These are phyloP conservation scores for Gallinago solitaria DNA, from an alignment of 2,797 vertebrate genomes.

Conservation along the genomic window DNA sequence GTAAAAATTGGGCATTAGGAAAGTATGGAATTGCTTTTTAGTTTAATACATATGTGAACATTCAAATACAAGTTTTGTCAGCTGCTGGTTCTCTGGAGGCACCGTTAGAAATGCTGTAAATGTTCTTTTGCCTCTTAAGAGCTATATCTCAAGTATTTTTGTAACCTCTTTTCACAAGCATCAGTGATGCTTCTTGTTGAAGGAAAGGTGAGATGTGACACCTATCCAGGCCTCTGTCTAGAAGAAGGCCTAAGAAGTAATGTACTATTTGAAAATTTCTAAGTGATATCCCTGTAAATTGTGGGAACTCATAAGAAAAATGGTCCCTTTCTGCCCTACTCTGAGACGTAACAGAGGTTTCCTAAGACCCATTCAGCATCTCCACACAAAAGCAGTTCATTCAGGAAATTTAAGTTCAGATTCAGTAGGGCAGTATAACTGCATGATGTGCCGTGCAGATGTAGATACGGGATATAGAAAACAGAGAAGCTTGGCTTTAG, in stretches of 20 bases:
- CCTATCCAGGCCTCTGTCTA: background rate
- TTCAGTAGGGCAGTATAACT: background rate
- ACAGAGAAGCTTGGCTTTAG: background rate
- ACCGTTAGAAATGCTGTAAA: background rate
- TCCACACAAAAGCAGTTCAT: background rate
- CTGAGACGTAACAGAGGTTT: background rate
- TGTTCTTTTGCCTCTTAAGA: background rate
- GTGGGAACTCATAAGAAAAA: background rate
- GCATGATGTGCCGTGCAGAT: background rate
- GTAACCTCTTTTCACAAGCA: background rate
- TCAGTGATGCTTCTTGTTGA: background rate
- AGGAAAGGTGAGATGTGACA: background rate
- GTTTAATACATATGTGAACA: background rate
- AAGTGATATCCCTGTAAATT: background rate
- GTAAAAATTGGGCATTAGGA: background rate
- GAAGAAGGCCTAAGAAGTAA: background rate
- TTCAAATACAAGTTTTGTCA: background rate
- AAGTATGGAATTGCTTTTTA: background rate
- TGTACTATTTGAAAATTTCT: background rate
- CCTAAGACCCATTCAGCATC: background rate
- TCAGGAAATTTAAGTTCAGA: background rate
- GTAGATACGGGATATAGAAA: background rate
- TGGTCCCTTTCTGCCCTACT: background rate
- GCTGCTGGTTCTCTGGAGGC: background rate
- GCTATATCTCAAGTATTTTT: background rate